Evolutionary conservation across 2,797 vertebrate genomes (phyloP), one percentile per base, ranked within the genome.

Genomic region (Mormyrus proboscirostris): DNA sequence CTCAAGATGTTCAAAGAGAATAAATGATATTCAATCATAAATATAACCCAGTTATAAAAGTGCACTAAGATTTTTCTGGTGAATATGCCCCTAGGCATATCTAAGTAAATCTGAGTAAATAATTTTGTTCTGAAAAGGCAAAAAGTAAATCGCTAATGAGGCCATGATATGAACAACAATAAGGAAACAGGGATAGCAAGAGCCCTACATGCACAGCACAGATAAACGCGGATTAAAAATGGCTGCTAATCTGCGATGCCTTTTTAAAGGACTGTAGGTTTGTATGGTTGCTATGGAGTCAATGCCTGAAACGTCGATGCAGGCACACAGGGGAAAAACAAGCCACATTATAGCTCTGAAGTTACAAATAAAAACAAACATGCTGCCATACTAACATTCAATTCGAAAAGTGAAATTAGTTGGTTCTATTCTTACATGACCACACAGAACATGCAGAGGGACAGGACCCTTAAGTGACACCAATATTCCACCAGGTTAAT

Each of bases 211-310:
- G 62, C 14, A 69, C 83, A 86, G 83, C 29, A 2, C 16, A 29
- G 19, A 87, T 87, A 86, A 87, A 53, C 57, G 29, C 41, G 0
- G 55, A 47, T 51, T 85, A 83, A 22, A 85, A 38, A 65, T 10
- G 59, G 41, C 88, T 49, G 55, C 53, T 89, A 69, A 89, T 85
- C n/a, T 51, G 53, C 12, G 73, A 41, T 22, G 33, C 19, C 9
- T 86, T 33, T 51, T 50, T 9, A 65, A 38, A 65, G 22, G 47
- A 86, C 22, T 85, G 9, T 50, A 84, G 41, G 82, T 86, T 69
- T 14, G 44, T 89, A 69, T 69, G 83, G 59, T 69, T 86, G 44
- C 83, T 47, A 82, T 44, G 76, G 84, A 89, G 57, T 51, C 33
- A 29, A 65, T 14, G 14, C 53, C 49, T 88, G 69, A 50, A 50